Base-by-base conservation (phyloP, 2,888 invertebrate species). In the Colletes collaris region DNA sequence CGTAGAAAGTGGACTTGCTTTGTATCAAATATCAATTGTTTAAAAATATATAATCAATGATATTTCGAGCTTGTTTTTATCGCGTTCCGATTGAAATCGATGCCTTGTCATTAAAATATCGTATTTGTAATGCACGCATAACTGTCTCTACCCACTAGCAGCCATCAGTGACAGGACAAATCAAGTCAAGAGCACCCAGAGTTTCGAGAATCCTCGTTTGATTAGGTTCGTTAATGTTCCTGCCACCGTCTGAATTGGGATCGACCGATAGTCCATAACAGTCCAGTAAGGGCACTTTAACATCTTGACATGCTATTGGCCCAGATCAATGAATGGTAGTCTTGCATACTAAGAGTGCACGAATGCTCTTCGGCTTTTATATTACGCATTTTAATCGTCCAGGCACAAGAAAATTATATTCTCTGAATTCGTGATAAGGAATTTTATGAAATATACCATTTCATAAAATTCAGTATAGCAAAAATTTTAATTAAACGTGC, bases 191-290 rank as follows among this genome's bases (percentile, higher is more conserved):
- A 73, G 69, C 73, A 76, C 52, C 27, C 56, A 58, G 53, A 35
- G 68, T 46, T n/a, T 49, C 67, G 56, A 60, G 71, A 72, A 68
- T 72, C 65, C 72, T 80, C 72, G 76, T 81, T 82, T 70, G 71
- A 83, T 83, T 81, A 83, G 81, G 78, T 76, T 82, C 82, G 63
- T 83, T 83, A 83, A 83, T 82, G 70, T 64, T 70, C 69, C 82
- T 82, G 78, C 76, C 81, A 83, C 72, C 76, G 75, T 69, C 74
- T 69, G 63, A 69, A 78, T 76, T 72, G 63, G 63, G 72, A 75
- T 78, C 60, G 76, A 78, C 74, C 71, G 68, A 74, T 76, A 77
- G 77, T 65, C 70, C 37, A 52, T 19, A 49, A 49, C 37, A 56
- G 46, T 10, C 58, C 50, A 46, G 63, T 16, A 37, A 72, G 77